These are phyloP conservation scores for Drosophila micromelanica DNA, from an alignment of 1,140 invertebrate genomes.

Conservation along the genomic window DNA sequence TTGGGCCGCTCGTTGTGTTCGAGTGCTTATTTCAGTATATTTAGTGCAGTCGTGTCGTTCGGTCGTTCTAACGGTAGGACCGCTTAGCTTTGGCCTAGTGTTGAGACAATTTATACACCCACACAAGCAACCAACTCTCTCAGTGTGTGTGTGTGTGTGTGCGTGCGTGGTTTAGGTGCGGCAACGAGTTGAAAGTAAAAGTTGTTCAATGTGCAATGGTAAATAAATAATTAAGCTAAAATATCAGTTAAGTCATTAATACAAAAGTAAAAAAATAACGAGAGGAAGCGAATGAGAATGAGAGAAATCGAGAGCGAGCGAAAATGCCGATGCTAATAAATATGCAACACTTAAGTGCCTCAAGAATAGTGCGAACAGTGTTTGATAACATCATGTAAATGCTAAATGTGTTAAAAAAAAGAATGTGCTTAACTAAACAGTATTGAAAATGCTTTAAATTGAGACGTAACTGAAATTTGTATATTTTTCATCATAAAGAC, in stretches of 20 bases:
- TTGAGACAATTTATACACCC: slow-evolving; percentile 56
- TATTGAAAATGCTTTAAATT: slow-evolving; percentile 16
- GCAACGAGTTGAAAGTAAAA: slow-evolving; percentile 61
- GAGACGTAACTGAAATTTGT: background rate
- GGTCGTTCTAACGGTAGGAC: slow-evolving; percentile 66
- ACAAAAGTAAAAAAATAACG: slow-evolving; percentile 11
- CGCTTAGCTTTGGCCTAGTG: slow-evolving; percentile 44
- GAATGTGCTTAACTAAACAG: slow-evolving; percentile 28
- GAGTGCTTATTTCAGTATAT: slow-evolving; percentile 71
- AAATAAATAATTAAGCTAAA: slow-evolving; percentile 65
- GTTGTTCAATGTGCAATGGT: slow-evolving; percentile 63
- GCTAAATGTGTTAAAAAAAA: background rate
- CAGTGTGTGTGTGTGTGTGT: slow-evolving; percentile 3
- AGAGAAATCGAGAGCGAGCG: slow-evolving; percentile 1
- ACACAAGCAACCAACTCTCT: slow-evolving; percentile 21
- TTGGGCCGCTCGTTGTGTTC: slow-evolving; percentile 33
- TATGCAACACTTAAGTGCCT: slow-evolving; percentile 58
- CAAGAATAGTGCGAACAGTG: slow-evolving; percentile 7
- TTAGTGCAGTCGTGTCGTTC: slow-evolving; percentile 82
- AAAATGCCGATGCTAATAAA: slow-evolving; percentile 47
- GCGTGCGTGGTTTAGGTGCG: slow-evolving; percentile 35
- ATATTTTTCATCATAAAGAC: slow-evolving; percentile 8
- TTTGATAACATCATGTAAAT: slow-evolving; percentile 8
- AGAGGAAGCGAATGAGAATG: slow-evolving; percentile 19
- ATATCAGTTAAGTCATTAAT: slow-evolving; percentile 29